Percentiles rank a stretch among this genome's conserved stretches.
Evolutionary conservation across 1,140 invertebrate species (phyloP).

Genomic region (Sycobia sp.): DNA sequence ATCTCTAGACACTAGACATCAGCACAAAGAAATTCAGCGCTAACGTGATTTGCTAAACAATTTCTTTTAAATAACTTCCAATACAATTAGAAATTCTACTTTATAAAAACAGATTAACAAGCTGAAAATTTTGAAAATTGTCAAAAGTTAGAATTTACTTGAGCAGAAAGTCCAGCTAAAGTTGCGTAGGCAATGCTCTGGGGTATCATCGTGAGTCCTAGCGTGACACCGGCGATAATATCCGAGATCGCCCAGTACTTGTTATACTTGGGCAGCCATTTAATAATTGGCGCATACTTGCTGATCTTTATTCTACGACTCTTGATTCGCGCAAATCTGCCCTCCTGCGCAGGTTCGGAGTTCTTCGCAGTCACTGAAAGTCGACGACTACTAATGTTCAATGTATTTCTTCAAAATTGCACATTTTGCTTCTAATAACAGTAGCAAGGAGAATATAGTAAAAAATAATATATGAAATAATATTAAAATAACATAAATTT

Average conservation of each 20-base stretch:
- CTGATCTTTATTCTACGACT: slow-evolving; percentile 5
- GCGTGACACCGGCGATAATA: slow-evolving; percentile 76
- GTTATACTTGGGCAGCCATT: slow-evolving; percentile 70
- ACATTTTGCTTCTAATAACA: too few relatives aligned
- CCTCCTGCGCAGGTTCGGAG: background rate
- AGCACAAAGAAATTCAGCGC: too few relatives aligned
- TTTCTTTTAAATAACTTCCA: too few relatives aligned
- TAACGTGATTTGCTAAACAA: too few relatives aligned
- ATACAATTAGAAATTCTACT: too few relatives aligned
- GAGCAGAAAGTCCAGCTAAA: slow-evolving; percentile 73
- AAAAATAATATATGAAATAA: too few relatives aligned
- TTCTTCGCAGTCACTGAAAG: slow-evolving; percentile 4
- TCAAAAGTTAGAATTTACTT: slow-evolving; percentile 57
- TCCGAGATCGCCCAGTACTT: slow-evolving; percentile 67
- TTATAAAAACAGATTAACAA: too few relatives aligned
- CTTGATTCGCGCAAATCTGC: background rate
- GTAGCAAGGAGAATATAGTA: too few relatives aligned
- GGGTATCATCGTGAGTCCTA: slow-evolving; percentile 82
- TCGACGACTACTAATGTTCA: too few relatives aligned
- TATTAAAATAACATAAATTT: too few relatives aligned
- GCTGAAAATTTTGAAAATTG: background rate
- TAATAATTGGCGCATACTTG: slow-evolving; percentile 63
- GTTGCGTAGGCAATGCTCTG: slow-evolving; percentile 84
- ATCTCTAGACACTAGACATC: too few relatives aligned
- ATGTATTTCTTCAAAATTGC: too few relatives aligned